Base-by-base conservation (phyloP, 2,113 vertebrate genomes). In the Catharus bicknelli region DNA sequence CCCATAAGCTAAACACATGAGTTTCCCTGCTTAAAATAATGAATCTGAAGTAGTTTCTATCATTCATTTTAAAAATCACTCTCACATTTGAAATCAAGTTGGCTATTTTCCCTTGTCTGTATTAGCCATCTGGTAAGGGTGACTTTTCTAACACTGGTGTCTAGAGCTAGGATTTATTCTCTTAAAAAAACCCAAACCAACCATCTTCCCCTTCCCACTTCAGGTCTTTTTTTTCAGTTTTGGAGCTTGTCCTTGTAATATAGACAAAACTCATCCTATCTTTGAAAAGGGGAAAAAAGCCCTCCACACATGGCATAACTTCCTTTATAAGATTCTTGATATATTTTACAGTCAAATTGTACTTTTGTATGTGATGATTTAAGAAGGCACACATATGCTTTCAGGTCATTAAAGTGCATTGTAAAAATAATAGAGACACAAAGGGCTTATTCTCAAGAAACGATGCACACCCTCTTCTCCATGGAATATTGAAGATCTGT, bases 21-120 rank as follows among this genome's bases (percentile, higher is more conserved):
- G 95, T 96, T 97, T 95, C 90, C 34, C 68, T 72, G 94, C 88
- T 96, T 95, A 97, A 93, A 97, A 96, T 97, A 97, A 97, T 97
- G 96, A 97, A 96, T 95, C 96, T 94, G 97, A 97, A 97, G 96
- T 91, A 95, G 96, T 97, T 96, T 96, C 97, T 97, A 97, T 97
- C 92, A 97, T 97, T 97, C 94, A 97, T 96, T 97, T 97, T 91
- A 97, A 93, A 97, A 97, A 95, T 95, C 97, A 97, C 95, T 96
- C 91, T 97, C 96, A 95, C 93, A 95, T 98, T 98, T 97, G 96
- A 96, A 97, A 97, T 97, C 96, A 92, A 97, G 93, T 97, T 97
- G 97, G 96, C 97, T 84, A 84, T 94, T 94, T 96, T 94, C 96
- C 94, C 96, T 96, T 73, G 47, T 85, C 95, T 97, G 90, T 92